phyloP scores from a whole-genome alignment of 2,113 vertebrate genomes.

The Peromyscus maniculatus region DNA sequence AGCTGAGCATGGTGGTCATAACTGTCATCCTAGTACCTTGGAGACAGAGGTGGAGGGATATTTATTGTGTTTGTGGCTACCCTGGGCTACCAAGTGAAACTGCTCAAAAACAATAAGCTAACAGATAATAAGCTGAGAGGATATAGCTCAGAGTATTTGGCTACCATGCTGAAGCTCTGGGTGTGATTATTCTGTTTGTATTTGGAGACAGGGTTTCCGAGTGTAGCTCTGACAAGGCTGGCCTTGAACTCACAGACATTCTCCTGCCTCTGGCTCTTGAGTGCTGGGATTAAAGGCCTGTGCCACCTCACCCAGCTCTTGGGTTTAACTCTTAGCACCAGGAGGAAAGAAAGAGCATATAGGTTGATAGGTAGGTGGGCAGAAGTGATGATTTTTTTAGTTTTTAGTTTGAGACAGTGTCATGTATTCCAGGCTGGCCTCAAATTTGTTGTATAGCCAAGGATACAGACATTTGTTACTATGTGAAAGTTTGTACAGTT shows the following conservation, averaged over 20 bases:
- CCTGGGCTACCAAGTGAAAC: not conserved
- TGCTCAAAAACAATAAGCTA: not conserved
- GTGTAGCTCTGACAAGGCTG: not conserved
- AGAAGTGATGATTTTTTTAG: not conserved
- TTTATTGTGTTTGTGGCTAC: not conserved
- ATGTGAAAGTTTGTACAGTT: not conserved
- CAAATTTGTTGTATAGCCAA: not conserved
- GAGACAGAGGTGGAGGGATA: not conserved
- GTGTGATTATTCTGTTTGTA: not conserved
- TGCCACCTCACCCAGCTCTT: not conserved
- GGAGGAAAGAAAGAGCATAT: not conserved
- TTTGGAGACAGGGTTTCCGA: not conserved
- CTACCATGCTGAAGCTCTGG: not conserved
- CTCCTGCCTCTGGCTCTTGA: not conserved
- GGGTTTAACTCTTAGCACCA: not conserved
- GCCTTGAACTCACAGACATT: not conserved
- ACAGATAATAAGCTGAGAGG: not conserved
- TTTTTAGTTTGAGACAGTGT: not conserved
- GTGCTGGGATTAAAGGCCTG: not conserved
- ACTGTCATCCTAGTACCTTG: not conserved
- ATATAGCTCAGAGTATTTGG: not conserved
- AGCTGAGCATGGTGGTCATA: not conserved
- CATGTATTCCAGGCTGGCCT: not conserved
- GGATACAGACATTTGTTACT: not conserved
- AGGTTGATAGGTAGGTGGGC: no score